Percentiles rank a stretch among this genome's conserved stretches.
phyloP scores from a whole-genome alignment of 2,797 vertebrate species.

The Sebastes diaconus region DNA sequence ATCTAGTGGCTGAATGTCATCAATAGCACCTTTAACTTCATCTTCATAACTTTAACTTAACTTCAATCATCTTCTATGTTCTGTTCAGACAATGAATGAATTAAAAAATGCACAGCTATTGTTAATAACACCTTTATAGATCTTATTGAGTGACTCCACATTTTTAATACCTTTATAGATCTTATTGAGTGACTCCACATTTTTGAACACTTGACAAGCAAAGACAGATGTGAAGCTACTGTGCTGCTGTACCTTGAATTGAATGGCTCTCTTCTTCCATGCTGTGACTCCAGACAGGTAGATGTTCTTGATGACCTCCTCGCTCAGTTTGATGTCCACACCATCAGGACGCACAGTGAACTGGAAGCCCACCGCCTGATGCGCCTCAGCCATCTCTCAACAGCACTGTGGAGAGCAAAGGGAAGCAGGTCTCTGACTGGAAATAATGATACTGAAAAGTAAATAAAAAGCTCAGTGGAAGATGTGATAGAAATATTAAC shows the following conservation, averaged over 20 bases:
- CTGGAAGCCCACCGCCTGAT: conserved; percentile 97
- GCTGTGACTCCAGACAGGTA: conserved; percentile 88
- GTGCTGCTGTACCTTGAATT: conserved; percentile 83
- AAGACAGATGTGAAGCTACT: background rate
- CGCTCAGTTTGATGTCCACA: conserved; percentile 88
- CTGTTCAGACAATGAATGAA: background rate
- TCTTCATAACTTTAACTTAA: no score
- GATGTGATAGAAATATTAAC: background rate
- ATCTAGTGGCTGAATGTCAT: no score
- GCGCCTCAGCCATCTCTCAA: conserved; percentile 92
- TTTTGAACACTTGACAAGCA: background rate
- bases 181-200: background rate
- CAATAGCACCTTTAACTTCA: background rate
- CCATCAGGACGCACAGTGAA: conserved; percentile 95
- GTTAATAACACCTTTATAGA: no score
- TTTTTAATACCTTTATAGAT: no score
- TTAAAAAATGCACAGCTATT: background rate
- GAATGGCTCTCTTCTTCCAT: conserved; percentile 91
- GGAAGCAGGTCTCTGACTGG: background rate
- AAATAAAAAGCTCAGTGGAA: background rate
- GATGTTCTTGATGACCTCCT: conserved; percentile 90
- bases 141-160: no score
- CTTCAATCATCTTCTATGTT: background rate
- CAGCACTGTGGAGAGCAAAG: background rate
- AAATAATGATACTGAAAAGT: background rate